These are phyloP conservation scores for Calidris pygmaea DNA, from an alignment of 2,113 vertebrate genomes.

Conservation along the genomic window DNA sequence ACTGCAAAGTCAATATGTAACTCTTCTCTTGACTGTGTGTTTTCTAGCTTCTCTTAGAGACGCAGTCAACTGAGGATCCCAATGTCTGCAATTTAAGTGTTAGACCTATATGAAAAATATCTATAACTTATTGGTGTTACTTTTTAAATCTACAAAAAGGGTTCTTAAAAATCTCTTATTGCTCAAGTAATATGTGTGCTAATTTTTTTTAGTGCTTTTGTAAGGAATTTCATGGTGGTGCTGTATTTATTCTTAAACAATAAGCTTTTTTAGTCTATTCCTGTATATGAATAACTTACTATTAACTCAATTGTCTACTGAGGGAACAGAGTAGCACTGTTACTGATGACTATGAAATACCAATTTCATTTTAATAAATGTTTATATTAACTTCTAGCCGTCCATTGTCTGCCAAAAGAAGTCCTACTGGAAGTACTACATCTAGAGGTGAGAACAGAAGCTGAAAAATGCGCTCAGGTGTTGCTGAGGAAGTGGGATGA, in stretches of 20 bases:
- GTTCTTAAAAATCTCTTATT: not conserved
- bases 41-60: not conserved
- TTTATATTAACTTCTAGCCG: slow-evolving; percentile 77
- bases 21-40: not conserved
- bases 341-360: not conserved
- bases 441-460: slow-evolving; percentile 84
- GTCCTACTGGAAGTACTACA: slow-evolving; percentile 88
- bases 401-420: slow-evolving; percentile 90
- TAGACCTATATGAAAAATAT: not conserved
- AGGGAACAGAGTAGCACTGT: not conserved
- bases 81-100: not conserved
- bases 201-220: not conserved
- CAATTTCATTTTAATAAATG: not conserved
- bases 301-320: not conserved
- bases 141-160: not conserved
- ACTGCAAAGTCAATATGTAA: not conserved
- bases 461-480: not conserved
- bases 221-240: not conserved
- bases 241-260: not conserved
- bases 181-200: not conserved
- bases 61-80: not conserved
- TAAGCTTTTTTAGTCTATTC: not conserved
- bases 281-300: not conserved
- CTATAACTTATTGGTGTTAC: not conserved
- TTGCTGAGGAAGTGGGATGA: not conserved